A percentile compares a stretch with the other conserved stretches of the same genome.
Conservation (phyloP, 2,113 vertebrate species). For the Benitochromis conjunctus region DNA sequence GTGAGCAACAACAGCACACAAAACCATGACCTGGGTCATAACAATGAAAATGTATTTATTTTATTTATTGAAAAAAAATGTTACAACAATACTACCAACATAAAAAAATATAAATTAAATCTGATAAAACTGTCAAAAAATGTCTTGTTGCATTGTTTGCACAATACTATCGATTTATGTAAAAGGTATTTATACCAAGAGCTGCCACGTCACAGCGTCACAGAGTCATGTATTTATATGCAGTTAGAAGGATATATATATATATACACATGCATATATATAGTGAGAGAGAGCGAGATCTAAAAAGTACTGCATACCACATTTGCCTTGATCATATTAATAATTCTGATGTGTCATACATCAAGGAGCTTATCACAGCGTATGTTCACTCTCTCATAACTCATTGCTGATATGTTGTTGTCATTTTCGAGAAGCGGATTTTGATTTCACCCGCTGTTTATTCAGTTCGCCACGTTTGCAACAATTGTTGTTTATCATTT, state of each 20-base stretch:
- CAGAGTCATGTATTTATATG: neutral
- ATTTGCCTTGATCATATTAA: neutral
- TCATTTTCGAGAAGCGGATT: neutral
- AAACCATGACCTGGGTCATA: neutral
- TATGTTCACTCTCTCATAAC: neutral
- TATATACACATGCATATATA: no score
- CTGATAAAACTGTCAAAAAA: no score
- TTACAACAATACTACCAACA: no score
- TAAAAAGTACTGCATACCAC: neutral
- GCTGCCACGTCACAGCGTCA: neutral
- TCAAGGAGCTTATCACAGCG: neutral
- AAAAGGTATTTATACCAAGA: neutral
- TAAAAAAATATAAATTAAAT: no score
- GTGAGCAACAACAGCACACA: no score
- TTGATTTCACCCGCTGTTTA: rapidly evolving
- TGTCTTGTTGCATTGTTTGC: no score
- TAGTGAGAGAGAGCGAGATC: neutral
- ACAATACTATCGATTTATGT: no score
- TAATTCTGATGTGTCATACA: neutral
- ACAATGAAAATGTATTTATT: no score
- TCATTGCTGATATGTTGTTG: neutral
- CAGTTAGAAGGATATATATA: neutral
- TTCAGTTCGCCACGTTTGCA: neutral
- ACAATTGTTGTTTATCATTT: neutral
- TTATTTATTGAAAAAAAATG: no score